phyloP scores from a whole-genome alignment of 2,113 vertebrate species.

The Sula dactylatra region DNA sequence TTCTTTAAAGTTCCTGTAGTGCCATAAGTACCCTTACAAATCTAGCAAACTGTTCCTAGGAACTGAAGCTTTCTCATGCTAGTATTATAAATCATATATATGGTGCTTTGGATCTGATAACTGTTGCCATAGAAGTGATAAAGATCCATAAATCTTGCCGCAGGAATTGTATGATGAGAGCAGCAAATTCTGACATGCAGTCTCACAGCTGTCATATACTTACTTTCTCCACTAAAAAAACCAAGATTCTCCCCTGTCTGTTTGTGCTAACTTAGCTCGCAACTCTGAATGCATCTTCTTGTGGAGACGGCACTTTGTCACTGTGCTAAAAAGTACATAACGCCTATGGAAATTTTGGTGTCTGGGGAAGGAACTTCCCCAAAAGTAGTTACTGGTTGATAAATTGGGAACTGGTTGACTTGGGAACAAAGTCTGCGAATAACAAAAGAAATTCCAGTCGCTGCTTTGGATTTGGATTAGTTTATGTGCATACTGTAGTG shows the following conservation, averaged over 20 bases:
- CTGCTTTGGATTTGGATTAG: neutral
- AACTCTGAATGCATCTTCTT: neutral
- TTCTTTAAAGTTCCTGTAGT: neutral
- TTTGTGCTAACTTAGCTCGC: neutral
- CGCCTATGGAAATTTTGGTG: neutral
- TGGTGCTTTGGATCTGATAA: constrained; percentile 47
- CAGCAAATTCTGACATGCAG: constrained; percentile 56
- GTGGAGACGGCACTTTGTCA: neutral
- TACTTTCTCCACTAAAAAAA: neutral
- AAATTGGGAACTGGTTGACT: neutral
- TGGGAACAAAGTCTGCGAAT: neutral
- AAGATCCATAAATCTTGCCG: constrained; percentile 26
- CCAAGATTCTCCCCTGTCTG: neutral
- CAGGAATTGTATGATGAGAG: constrained; percentile 46
- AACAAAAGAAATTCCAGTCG: neutral
- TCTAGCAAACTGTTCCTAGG: neutral
- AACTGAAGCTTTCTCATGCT: neutral
- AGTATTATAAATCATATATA: neutral
- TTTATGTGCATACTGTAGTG: neutral
- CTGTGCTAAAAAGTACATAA: neutral
- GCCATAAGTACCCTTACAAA: neutral
- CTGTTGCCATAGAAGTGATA: neutral
- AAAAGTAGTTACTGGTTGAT: neutral
- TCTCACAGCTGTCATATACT: constrained; percentile 63
- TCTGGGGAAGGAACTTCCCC: neutral